Evolutionary conservation across 2,888 invertebrate species (phyloP).

Genomic region (Conomelus anceps): DNA sequence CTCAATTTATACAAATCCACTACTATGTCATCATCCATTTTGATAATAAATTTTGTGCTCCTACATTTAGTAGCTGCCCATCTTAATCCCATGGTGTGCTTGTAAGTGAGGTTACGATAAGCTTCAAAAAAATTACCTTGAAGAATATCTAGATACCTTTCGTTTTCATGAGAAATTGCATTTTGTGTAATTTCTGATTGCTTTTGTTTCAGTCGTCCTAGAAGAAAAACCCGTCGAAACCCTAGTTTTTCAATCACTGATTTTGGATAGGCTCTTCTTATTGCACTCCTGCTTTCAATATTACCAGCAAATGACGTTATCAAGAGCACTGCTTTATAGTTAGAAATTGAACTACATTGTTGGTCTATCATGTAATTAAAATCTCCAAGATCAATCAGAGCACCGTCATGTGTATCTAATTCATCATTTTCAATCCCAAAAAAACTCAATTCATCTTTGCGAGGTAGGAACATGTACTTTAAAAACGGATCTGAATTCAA

Average conservation of each 20-base stretch:
- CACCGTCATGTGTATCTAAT: not conserved
- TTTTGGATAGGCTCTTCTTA: constrained; percentile 58
- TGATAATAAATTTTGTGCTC: constrained; percentile 58
- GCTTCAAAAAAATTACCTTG: constrained; percentile 72
- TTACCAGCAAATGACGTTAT: constrained; percentile 73
- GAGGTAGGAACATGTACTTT: not conserved
- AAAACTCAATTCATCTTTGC: not conserved
- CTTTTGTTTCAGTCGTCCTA: constrained; percentile 52
- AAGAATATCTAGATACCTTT: constrained; percentile 59
- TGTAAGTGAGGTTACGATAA: constrained; percentile 73
- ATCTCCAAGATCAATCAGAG: not conserved
- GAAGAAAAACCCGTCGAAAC: constrained; percentile 58
- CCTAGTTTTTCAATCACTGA: constrained; percentile 52
- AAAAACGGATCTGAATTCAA: constrained; percentile 1
- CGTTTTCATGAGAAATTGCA: constrained; percentile 55
- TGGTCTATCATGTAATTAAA: not conserved
- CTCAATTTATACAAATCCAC: constrained; percentile 57
- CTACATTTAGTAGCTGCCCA: constrained; percentile 62
- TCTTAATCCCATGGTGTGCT: constrained; percentile 72
- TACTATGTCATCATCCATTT: constrained; percentile 77
- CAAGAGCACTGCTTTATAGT: constrained; percentile 41
- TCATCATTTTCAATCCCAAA: not conserved
- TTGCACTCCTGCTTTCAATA: constrained; percentile 59
- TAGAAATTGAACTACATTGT: not conserved
- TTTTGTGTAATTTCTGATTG: constrained; percentile 46